Conservation (phyloP, 2,888 invertebrate species). For the Clostera curtula region DNA sequence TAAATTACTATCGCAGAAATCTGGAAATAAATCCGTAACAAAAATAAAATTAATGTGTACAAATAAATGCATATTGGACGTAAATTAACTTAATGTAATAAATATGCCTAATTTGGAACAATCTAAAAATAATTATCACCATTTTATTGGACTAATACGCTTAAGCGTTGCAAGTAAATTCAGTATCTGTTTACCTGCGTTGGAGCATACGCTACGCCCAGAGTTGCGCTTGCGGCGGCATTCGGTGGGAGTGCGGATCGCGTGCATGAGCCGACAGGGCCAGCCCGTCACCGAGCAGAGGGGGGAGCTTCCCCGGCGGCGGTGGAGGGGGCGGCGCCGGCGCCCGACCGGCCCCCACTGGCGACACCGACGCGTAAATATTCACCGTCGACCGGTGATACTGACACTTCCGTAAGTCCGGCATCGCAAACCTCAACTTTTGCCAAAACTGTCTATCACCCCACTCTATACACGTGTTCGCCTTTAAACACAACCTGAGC, state of each 20-base stretch:
- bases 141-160: conserved; percentile 71
- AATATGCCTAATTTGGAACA: conserved; percentile 55
- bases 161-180: conserved; percentile 66
- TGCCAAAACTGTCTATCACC: conserved; percentile 98
- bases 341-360: conserved; percentile 71
- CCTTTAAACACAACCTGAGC: conserved; percentile 90
- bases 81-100: conserved; percentile 55
- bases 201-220: conserved; percentile 87
- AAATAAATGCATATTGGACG: conserved; percentile 50
- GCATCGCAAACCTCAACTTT: conserved; percentile 93
- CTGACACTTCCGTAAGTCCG: conserved; percentile 81
- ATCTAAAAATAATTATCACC: conserved; percentile 67
- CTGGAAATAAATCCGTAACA: conserved; percentile 56
- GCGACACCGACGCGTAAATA: conserved; percentile 80
- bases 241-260: conserved; percentile 67
- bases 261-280: conserved; percentile 58
- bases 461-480: conserved; percentile 94
- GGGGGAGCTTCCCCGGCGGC: conserved; percentile 78
- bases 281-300: conserved; percentile 69
- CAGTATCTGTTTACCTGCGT: conserved; percentile 74
- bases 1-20: conserved; percentile 68
- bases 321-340: conserved; percentile 77
- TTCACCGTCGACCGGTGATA: conserved; percentile 81
- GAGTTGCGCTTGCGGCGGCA: conserved; percentile 80
- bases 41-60: conserved; percentile 44